phyloP scores from a whole-genome alignment of 35 echinoderm and acorn worm species.

The Eucidaris tribuloides region DNA sequence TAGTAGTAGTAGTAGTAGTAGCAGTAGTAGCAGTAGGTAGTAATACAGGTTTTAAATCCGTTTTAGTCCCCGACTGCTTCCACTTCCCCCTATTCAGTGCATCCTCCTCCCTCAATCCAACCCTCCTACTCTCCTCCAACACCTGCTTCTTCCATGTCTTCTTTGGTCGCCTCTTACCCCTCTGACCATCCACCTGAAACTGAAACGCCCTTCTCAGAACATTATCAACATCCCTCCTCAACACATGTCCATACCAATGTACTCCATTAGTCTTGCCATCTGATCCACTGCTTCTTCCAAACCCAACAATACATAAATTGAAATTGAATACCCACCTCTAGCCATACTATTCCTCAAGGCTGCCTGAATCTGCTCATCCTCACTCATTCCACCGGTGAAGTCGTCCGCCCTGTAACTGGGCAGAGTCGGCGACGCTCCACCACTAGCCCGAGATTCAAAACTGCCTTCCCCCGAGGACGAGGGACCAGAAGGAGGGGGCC shows the following conservation, averaged over 20 bases:
- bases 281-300: neutral
- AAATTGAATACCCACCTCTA: constrained; percentile 27
- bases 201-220: neutral
- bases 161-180: neutral
- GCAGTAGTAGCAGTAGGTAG: no score
- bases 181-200: neutral
- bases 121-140: no score
- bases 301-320: neutral
- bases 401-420: constrained; percentile 21
- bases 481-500: neutral
- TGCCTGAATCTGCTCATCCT: constrained; percentile 79
- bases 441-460: neutral
- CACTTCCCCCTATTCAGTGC: no score
- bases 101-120: no score
- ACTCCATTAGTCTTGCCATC: neutral
- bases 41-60: no score
- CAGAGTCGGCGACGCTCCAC: neutral
- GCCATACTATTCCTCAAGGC: constrained; percentile 63
- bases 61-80: no score
- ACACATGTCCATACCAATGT: neutral
- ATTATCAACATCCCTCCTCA: neutral
- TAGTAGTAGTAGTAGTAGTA: no score
- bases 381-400: constrained; percentile 63
- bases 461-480: neutral
- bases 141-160: no score